Conservation (phyloP, 2,888 invertebrate genomes). For the Meteorus colon region DNA sequence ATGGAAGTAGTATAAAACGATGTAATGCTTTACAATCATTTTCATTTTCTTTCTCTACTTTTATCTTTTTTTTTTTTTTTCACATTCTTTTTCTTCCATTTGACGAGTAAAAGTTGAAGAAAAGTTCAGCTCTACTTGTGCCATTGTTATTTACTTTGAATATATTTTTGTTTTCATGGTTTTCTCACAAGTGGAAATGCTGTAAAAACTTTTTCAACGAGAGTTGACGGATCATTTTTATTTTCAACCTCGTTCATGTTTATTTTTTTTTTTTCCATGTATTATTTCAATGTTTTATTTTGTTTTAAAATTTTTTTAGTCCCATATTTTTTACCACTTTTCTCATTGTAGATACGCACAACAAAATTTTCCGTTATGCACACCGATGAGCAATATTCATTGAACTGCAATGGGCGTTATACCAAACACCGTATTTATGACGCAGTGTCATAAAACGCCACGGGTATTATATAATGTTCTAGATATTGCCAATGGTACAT, state of each 20-base stretch:
- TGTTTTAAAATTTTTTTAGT: not conserved
- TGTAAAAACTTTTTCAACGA: conserved; percentile 18
- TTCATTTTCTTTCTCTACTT: not conserved
- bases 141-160: conserved; percentile 6
- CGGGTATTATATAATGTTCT: not conserved
- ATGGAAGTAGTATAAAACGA: not conserved
- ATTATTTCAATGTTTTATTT: not conserved
- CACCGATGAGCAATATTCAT: not conserved
- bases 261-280: not conserved
- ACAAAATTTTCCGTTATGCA: not conserved
- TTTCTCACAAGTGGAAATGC: conserved; percentile 13
- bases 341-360: not conserved
- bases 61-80: not conserved
- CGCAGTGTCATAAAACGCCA: conserved; percentile 7
- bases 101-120: conserved; percentile 2
- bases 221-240: conserved; percentile 5
- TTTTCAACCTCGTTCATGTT: not conserved
- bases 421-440: not conserved
- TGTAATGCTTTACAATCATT: conserved; percentile 12
- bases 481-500: conserved; percentile 18
- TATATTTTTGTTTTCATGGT: conserved; percentile 9
- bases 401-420: not conserved
- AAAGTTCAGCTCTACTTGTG: not conserved
- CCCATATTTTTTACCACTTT: not conserved
- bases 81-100: conserved; percentile 2